These are phyloP conservation scores for Eleginops maclovinus DNA, from an alignment of 2,113 vertebrate genomes.

Conservation along the genomic window DNA sequence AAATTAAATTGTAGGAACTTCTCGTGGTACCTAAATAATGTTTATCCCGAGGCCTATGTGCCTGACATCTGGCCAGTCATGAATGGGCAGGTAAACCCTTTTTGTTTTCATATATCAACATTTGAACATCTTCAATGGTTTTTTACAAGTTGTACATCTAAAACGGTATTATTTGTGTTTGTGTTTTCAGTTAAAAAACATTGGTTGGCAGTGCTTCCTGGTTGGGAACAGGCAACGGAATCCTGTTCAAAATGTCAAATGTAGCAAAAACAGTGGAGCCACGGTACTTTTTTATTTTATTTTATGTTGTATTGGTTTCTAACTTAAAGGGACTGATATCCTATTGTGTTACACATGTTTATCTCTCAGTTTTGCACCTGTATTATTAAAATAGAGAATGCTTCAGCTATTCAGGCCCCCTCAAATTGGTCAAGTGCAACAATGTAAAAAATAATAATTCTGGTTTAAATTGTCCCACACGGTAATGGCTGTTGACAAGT, in stretches of 20 bases:
- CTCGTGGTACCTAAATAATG: slow-evolving; percentile 88
- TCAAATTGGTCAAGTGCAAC: background rate
- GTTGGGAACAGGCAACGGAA: slow-evolving; percentile 80
- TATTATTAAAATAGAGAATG: background rate
- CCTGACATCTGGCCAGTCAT: slow-evolving; percentile 84
- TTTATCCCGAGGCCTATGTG: slow-evolving; percentile 89
- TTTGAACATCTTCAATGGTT: background rate
- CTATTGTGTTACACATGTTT: too few relatives aligned
- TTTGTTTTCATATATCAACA: background rate
- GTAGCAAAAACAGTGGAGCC: slow-evolving; percentile 84
- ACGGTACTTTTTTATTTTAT: too few relatives aligned
- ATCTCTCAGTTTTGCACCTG: background rate
- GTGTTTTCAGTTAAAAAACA: slow-evolving; percentile 89
- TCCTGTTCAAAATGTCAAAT: slow-evolving; percentile 83
- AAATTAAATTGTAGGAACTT: slow-evolving; percentile 87
- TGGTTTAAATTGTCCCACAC: background rate
- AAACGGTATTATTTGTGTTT: background rate
- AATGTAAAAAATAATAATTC: background rate
- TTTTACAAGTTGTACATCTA: background rate
- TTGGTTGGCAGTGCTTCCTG: slow-evolving; percentile 79
- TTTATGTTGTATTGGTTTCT: too few relatives aligned
- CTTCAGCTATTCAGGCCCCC: background rate
- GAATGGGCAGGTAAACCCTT: slow-evolving; percentile 82
- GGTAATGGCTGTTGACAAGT: background rate
- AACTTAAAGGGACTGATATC: too few relatives aligned